These are phyloP conservation scores for Gopherus evgoodei DNA, from an alignment of 2,113 vertebrate genomes.

Conservation along the genomic window DNA sequence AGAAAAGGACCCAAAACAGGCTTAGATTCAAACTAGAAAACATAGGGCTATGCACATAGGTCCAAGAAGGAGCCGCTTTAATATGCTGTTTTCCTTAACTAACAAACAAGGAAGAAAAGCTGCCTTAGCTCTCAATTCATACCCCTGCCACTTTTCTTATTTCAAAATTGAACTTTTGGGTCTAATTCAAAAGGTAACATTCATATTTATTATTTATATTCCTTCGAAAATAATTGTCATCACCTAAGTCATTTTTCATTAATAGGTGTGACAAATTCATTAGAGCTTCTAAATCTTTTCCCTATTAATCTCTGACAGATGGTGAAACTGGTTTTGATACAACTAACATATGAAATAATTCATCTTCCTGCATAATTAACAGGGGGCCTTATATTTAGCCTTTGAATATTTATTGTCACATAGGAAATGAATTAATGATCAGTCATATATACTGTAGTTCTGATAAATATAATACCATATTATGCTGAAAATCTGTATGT, in stretches of 20 bases:
- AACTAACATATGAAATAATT: slow-evolving; percentile 47
- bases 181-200: slow-evolving; percentile 9
- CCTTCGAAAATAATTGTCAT: slow-evolving; percentile 26
- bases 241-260: slow-evolving; percentile 12
- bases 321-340: slow-evolving; percentile 64
- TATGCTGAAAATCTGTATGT: slow-evolving; percentile 24
- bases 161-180: not conserved
- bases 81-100: rapidly evolving
- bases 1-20: not conserved
- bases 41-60: not conserved
- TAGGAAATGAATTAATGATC: slow-evolving; percentile 54
- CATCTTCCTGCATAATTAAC: slow-evolving; percentile 61
- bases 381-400: slow-evolving; percentile 15
- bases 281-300: slow-evolving; percentile 29
- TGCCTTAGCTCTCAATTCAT: not conserved
- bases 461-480: not conserved
- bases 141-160: not conserved
- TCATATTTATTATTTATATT: slow-evolving; percentile 29
- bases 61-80: not conserved
- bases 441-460: slow-evolving; percentile 12
- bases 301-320: slow-evolving; percentile 63
- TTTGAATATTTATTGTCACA: slow-evolving; percentile 56
- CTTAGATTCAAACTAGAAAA: not conserved
- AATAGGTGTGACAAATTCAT: slow-evolving; percentile 22
- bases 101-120: rapidly evolving